Percentiles rank a stretch among this genome's conserved stretches.
Evolutionary conservation across 1,140 invertebrate genomes (phyloP).

Genomic region (Hirudo medicinalis): DNA sequence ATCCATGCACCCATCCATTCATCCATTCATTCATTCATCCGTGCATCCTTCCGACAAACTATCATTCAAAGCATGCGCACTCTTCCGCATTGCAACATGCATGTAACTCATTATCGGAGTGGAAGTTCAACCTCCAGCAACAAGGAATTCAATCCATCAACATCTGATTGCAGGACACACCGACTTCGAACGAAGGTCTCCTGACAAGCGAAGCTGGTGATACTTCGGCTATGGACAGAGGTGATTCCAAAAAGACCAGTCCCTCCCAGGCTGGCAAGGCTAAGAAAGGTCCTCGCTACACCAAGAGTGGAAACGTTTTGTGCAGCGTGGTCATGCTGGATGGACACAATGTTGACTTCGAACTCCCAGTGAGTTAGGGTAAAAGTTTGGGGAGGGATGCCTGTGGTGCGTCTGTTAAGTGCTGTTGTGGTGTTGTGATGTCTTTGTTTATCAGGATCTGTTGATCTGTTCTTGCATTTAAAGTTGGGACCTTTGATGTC

Average conservation of each 20-base stretch:
- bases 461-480: neutral
- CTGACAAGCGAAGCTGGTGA: constrained; percentile 1
- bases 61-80: no score
- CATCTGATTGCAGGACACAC: neutral
- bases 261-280: neutral
- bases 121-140: no score
- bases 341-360: neutral
- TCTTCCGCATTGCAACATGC: no score
- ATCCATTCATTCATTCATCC: no score
- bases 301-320: neutral
- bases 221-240: no score
- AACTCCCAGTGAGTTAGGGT: neutral
- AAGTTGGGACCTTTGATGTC: neutral
- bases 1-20: no score
- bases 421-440: neutral
- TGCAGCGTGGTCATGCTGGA: neutral
- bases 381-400: no score
- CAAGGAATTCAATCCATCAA: no score
- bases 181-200: neutral
- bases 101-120: no score
- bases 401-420: neutral
- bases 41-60: no score
- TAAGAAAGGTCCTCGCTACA: neutral
- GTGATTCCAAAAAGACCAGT: neutral
- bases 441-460: neutral